A percentile compares a stretch with the other conserved stretches of the same genome.
phyloP scores from a whole-genome alignment of 2,888 invertebrate genomes.

The Nymphalis c-album region DNA sequence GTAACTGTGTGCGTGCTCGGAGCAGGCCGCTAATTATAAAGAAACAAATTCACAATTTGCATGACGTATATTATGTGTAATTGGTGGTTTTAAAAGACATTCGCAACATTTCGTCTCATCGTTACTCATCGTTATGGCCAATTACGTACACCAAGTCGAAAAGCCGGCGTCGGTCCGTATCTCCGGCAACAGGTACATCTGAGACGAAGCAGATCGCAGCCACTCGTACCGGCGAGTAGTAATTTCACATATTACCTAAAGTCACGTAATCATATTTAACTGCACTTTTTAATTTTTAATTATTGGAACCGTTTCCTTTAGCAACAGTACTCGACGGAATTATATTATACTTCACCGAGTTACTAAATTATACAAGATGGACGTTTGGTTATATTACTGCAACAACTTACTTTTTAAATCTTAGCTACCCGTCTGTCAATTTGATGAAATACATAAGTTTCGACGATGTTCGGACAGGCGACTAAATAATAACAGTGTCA shows the following conservation, averaged over 20 bases:
- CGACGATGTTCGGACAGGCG: too few species aligned
- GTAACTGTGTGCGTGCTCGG: background rate
- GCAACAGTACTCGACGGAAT: too few species aligned
- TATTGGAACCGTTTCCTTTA: background rate
- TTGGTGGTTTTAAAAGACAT: conserved; percentile 4
- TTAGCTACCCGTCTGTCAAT: too few species aligned
- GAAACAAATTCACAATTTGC: background rate
- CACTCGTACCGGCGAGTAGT: too few species aligned
- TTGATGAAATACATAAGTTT: too few species aligned
- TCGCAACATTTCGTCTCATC: conserved; percentile 6
- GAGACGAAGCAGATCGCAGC: background rate
- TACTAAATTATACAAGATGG: background rate
- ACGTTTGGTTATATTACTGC: too few species aligned
- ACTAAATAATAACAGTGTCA: too few species aligned
- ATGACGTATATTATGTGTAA: conserved; percentile 9
- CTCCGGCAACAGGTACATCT: background rate
- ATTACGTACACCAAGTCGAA: background rate
- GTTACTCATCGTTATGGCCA: background rate
- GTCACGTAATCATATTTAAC: background rate
- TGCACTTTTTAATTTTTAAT: background rate
- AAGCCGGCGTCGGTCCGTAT: background rate
- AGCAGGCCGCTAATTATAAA: conserved; percentile 1
- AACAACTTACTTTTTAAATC: too few species aligned
- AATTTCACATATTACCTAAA: too few species aligned
- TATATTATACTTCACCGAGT: background rate